These are phyloP conservation scores for Oophaga pumilio DNA, from an alignment of 2,113 vertebrate genomes.

Conservation along the genomic window DNA sequence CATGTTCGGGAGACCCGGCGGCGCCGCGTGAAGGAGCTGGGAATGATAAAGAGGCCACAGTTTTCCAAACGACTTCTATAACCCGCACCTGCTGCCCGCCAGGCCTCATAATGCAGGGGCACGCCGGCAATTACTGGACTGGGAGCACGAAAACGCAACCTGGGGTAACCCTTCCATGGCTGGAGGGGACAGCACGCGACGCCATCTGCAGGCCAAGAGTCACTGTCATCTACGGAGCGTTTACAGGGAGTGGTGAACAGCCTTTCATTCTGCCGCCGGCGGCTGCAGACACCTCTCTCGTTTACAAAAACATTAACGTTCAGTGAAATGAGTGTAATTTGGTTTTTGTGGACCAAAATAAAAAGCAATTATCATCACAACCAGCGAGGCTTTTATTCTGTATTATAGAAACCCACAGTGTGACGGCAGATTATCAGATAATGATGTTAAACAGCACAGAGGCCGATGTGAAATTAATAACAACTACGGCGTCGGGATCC, in stretches of 20 bases:
- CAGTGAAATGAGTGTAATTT: slow-evolving; percentile 22
- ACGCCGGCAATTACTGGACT: slow-evolving; percentile 13
- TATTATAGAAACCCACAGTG: slow-evolving; percentile 39
- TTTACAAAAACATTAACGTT: slow-evolving; percentile 23
- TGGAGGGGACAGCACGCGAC: neutral
- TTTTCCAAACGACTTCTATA: slow-evolving; percentile 53
- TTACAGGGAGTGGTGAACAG: neutral
- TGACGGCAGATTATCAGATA: slow-evolving; percentile 32
- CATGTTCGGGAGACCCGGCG: slow-evolving; percentile 48
- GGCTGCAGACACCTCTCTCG: neutral
- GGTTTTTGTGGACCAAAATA: slow-evolving; percentile 17
- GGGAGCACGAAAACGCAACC: neutral
- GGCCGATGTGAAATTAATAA: neutral
- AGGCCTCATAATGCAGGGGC: slow-evolving; percentile 51
- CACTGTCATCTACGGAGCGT: neutral
- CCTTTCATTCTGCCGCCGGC: neutral
- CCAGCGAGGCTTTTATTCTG: neutral
- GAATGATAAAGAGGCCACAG: slow-evolving; percentile 53
- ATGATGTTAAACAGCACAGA: slow-evolving; percentile 22
- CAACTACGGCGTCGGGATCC: neutral
- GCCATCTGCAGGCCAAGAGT: neutral
- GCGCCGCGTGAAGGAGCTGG: slow-evolving; percentile 43
- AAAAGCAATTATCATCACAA: slow-evolving; percentile 24
- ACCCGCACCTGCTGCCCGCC: slow-evolving; percentile 51
- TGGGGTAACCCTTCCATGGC: slow-evolving; percentile 19